Base-by-base conservation (phyloP, 2,113 vertebrate species). In the Anolis sagrei region DNA sequence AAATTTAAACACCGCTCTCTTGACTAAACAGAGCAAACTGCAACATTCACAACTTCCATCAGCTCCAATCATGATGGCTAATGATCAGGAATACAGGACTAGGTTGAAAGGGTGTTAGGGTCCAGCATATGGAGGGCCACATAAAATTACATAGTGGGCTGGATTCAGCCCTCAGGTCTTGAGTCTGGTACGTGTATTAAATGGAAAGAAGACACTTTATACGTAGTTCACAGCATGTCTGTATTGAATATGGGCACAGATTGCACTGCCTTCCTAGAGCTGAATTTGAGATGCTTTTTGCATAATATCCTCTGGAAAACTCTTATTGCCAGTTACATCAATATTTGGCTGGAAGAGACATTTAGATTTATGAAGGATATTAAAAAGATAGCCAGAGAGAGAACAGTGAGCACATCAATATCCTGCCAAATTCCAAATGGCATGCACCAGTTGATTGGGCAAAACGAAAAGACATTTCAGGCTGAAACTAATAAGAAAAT, bases 281-380 rank as follows among this genome's bases (percentile, higher is more conserved):
- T 76, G 51, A 32, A 66, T 83, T 76, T 66, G 19, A 61, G 75
- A 74, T 29, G 34, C 62, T 70, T 34, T 78, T 54, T 78, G 32
- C 39, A 58, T 85, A 66, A 21, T 9, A 79, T 79, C 76, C 70
- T 78, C 49, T 23, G 29, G 25, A 77, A 78, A 69, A 58, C 13
- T 70, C 32, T 70, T 48, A 16, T 77, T 44, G 23, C 64, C 39
- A 7, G 27, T 36, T 32, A 72, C 27, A 79, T 36, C 66, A 79
- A 21, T 78, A 85, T 85, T 62, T 62, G 19, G 29, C 51, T 61
- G 69, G 7, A 9, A 44, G 10, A 62, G 68, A 79, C 36, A 73
- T 61, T 68, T 49, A 48, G 39, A 75, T 51, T 84, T 78, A 32
- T 64, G 70, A 83, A 83, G 82, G 82, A 75, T 36, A 78, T 32